phyloP scores from a whole-genome alignment of 2,113 vertebrate genomes.

The Mustela nigripes region DNA sequence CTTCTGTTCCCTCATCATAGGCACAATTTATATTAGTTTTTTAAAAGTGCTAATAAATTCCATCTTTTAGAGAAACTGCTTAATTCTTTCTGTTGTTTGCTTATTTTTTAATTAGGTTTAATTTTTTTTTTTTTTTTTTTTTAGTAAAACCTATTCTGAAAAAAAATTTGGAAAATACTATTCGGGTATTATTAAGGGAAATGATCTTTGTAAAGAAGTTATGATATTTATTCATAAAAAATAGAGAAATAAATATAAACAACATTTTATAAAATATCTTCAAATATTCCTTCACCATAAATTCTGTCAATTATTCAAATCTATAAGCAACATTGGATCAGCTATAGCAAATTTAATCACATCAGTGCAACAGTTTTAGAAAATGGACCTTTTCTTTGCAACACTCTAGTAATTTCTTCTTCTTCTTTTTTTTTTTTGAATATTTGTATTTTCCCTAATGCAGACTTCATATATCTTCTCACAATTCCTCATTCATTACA shows the following conservation, averaged over 20 bases:
- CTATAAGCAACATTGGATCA: neutral
- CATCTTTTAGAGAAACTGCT: neutral
- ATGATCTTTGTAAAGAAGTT: neutral
- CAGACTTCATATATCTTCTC: neutral
- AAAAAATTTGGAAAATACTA: conserved; percentile 33
- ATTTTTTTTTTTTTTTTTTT: neutral
- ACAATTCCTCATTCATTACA: neutral
- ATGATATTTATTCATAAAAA: neutral
- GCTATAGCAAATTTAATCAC: neutral
- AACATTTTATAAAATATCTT: neutral
- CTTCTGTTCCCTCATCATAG: too few species aligned
- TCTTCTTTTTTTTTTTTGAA: neutral
- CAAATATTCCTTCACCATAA: neutral
- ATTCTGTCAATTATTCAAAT: neutral
- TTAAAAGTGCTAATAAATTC: neutral
- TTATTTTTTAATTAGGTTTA: neutral
- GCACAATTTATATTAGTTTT: neutral
- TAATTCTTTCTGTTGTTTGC: neutral
- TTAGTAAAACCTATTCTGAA: neutral
- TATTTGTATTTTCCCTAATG: neutral
- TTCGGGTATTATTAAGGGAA: neutral
- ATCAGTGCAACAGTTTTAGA: neutral
- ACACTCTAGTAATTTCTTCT: neutral
- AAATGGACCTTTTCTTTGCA: neutral
- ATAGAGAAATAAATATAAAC: neutral